These are phyloP conservation scores for Harpalus rufipes DNA, from an alignment of 2,888 invertebrate genomes.

Conservation along the genomic window DNA sequence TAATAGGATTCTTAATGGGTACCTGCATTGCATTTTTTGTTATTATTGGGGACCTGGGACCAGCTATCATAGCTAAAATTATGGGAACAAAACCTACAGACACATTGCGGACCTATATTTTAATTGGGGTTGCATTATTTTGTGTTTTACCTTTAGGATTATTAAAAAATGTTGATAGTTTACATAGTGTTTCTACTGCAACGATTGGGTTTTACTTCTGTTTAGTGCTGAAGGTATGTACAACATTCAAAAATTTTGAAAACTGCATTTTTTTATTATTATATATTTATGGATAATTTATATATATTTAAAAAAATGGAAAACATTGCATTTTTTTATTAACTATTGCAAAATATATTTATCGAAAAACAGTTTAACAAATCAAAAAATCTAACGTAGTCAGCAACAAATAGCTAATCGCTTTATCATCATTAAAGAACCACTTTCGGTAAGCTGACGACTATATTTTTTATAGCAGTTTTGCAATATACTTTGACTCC, in stretches of 20 bases:
- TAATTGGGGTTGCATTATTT: conserved; percentile 85
- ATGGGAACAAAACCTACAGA: conserved; percentile 73
- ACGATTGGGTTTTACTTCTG: conserved; percentile 95
- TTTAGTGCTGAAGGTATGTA: conserved; percentile 89
- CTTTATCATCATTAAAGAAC: no score
- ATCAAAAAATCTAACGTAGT: no score
- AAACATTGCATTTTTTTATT: neutral
- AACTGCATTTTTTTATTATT: no score
- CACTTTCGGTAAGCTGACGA: no score
- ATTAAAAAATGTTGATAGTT: conserved; percentile 92
- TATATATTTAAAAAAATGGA: no score
- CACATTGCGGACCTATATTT: conserved; percentile 82
- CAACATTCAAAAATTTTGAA: conserved; percentile 16
- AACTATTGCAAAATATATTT: no score
- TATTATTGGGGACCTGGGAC: conserved; percentile 98
- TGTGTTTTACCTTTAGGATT: conserved; percentile 94
- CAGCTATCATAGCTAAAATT: conserved; percentile 91
- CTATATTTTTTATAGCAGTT: no score
- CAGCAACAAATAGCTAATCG: no score
- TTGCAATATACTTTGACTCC: no score
- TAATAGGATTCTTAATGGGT: conserved; percentile 95
- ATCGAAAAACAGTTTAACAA: no score
- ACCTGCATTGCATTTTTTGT: conserved; percentile 98
- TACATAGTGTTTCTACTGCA: conserved; percentile 91
- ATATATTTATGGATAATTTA: no score